Evolutionary conservation across 2,888 invertebrate genomes (phyloP).

Genomic region (Panorpa germanica): DNA sequence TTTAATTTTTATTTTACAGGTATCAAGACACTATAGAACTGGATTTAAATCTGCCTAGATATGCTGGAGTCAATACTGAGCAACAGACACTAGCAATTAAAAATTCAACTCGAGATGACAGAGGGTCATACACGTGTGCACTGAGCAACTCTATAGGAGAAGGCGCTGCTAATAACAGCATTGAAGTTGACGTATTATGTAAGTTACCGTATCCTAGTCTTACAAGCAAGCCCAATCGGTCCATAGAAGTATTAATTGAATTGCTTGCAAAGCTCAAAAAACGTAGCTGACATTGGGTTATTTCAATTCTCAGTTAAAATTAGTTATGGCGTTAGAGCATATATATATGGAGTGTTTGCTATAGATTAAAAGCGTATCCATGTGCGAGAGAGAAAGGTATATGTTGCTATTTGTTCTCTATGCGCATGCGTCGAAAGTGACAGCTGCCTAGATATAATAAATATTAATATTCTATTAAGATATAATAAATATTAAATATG

Average conservation of each 20-base stretch:
- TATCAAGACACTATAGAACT: conserved; percentile 44
- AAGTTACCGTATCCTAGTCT: conserved; percentile 33
- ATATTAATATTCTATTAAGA: too few relatives aligned
- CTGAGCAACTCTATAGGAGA: conserved; percentile 64
- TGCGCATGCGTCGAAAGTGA: too few relatives aligned
- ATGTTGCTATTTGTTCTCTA: too few relatives aligned
- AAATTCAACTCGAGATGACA: conserved; percentile 56
- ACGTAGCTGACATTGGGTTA: background rate
- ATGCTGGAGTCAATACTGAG: conserved; percentile 55
- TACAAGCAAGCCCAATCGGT: too few relatives aligned
- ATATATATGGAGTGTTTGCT: too few relatives aligned
- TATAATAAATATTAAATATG: too few relatives aligned
- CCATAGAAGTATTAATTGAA: too few relatives aligned
- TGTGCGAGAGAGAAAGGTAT: too few relatives aligned
- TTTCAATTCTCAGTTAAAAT: conserved; percentile 3
- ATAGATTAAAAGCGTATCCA: too few relatives aligned
- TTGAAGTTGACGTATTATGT: conserved; percentile 70
- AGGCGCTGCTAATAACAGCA: conserved; percentile 49
- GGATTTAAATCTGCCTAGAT: conserved; percentile 38
- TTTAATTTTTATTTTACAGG: conserved; percentile 28
- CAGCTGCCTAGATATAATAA: too few relatives aligned
- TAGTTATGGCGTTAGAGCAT: too few relatives aligned
- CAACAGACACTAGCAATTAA: conserved; percentile 60
- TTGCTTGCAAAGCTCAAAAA: background rate
- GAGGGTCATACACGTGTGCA: conserved; percentile 70